Evolutionary conservation across 2,888 invertebrate genomes (phyloP), one percentile per base, ranked within the genome.

Genomic region (Drosophila barbarae): DNA sequence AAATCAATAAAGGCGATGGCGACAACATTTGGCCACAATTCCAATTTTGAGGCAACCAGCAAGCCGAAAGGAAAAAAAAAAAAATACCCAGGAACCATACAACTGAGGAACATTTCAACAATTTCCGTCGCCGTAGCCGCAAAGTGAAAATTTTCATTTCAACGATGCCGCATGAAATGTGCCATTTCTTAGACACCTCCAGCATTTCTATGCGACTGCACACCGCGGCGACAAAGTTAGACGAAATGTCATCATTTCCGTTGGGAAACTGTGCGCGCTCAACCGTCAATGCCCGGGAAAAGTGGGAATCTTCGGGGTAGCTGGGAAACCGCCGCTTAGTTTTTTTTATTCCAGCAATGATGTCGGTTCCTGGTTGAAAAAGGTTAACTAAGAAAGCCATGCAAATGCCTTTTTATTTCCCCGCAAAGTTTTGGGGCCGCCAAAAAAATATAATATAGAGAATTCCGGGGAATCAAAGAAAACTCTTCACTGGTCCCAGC

Each of bases 231-330:
- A 80, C 77, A 79, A 73, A 84, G 81, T 86, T 84, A 73, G 85
- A 86, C 85, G 86, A 81, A 86, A 86, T 85, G 86, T 84, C 85
- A 85, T 84, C 80, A 86, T 85, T 84, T 86, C 86, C 85, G 76
- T 73, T 86, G 74, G 77, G 76, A 74, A 76, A 71, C 72, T 58
- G 69, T 69, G 77, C 55, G 68, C 83, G 67, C 80, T 77, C 76
- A 80, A 65, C 64, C 72, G 74, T 54, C 71, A 71, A 69, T 61
- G 41, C 32, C 18, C 12, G 21, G 44, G 36, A 21, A 28, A 58
- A 28, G 35, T 23, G 38, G 44, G 35, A 41, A 23, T 26, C 35
- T 21, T 36, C 8, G 15, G 21, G 28, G 42, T 15, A 42, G 42
- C 42, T 42, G 42, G 28, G n/a, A 64, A 68, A 39, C 38, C 39